phyloP scores from a whole-genome alignment of 2,113 vertebrate genomes.

The Crotalus helleri region DNA sequence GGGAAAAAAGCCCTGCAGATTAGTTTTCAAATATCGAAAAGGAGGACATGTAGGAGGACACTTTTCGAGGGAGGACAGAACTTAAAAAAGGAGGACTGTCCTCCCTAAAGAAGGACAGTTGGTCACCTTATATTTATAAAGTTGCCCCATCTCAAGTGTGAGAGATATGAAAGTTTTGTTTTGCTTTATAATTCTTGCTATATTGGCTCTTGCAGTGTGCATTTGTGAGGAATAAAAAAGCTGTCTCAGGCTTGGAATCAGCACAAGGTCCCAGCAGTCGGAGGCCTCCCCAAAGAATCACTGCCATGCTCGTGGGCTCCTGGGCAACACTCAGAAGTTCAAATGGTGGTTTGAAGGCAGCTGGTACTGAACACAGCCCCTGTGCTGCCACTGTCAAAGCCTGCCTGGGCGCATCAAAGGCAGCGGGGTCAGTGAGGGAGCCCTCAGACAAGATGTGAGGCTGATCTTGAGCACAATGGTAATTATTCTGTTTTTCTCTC shows the following conservation, averaged over 20 bases:
- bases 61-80: no score
- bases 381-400: neutral
- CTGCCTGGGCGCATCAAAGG: neutral
- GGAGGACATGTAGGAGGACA: no score
- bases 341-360: neutral
- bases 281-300: neutral
- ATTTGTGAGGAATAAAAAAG: neutral
- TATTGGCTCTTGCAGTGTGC: neutral
- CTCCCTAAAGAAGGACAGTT: no score
- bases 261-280: neutral
- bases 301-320: neutral
- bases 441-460: neutral
- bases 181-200: neutral
- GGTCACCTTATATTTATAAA: neutral
- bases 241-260: neutral
- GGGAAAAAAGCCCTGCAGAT: no score
- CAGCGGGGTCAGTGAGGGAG: neutral
- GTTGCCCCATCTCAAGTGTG: neutral
- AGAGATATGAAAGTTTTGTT: neutral
- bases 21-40: no score
- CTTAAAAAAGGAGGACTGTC: no score
- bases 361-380: neutral
- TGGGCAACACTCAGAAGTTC: neutral
- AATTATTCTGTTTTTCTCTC: neutral
- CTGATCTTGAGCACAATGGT: neutral